Evolutionary conservation across 2,888 invertebrate species (phyloP), one percentile per base, ranked within the genome.

Genomic region (Nezara viridula): DNA sequence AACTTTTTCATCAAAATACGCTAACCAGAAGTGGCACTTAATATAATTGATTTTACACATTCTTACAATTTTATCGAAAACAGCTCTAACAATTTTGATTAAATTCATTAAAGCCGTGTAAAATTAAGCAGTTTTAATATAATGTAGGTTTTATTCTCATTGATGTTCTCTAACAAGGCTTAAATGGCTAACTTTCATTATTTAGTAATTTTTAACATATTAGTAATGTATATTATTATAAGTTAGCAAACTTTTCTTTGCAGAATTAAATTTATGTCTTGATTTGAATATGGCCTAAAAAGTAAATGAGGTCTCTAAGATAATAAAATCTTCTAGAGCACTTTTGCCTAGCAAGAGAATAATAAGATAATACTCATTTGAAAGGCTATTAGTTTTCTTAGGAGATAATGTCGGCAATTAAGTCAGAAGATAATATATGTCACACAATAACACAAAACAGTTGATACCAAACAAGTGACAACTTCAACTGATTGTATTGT

Each of bases 241-340:
- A 60, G 60, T 7, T 16, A 16, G 27, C 16, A 27, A 27, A 27
- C 12, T 6, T 32, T 37, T 21, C 6, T 32, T 37, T 73, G 16
- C 1, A 7, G n/a, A n/a, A n/a, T n/a, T n/a, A n/a, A n/a, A n/a
- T n/a, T n/a, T n/a, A 73, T 32, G 37, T 37, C 32, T 37, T 73
- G 7, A 73, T 73, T 73, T 73, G 37, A 73, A 73, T 73, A 73
- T 21, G 66, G 66, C 19, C 16, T 37, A 21, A 37, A 60, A 60
- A 73, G n/a, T 24, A 81, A 81, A 81, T n/a, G 81, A 47, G 81
- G 81, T 81, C 81, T 81, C 16, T 14, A n/a, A 81, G 81, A 81
- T 81, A 81, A 47, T 44, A 81, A 81, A 81, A 44, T 40, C 44
- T n/a, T 81, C 44, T 44, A 81, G 44, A 81, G n/a, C 44, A 81